phyloP scores from a whole-genome alignment of 2,888 invertebrate species.

The Brachynemurus nebulosus region DNA sequence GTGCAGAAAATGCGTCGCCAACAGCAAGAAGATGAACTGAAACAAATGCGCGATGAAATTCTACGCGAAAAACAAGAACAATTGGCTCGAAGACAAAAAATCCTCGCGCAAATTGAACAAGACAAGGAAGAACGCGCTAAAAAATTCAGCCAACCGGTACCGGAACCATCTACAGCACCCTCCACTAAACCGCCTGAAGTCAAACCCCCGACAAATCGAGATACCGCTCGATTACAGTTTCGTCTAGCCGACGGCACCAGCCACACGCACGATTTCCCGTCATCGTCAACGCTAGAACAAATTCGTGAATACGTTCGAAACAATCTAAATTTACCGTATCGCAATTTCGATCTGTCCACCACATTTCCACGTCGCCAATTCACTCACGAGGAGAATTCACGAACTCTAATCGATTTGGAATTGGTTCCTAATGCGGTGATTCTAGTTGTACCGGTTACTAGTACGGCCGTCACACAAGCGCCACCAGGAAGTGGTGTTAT shows the following conservation, averaged over 20 bases:
- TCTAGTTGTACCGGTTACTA: conserved; percentile 49
- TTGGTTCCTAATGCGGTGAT: conserved; percentile 65
- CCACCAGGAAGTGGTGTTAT: conserved; percentile 35
- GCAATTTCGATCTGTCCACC: conserved; percentile 57
- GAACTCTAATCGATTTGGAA: conserved; percentile 47
- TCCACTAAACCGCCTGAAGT: conserved; percentile 24
- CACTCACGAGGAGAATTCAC: conserved; percentile 35
- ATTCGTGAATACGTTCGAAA: conserved; percentile 31
- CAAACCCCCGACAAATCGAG: conserved; percentile 14
- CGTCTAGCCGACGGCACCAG: conserved; percentile 69
- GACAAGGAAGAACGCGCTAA: conserved; percentile 60
- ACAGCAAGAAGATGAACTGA: conserved; percentile 63
- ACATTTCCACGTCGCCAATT: conserved; percentile 64
- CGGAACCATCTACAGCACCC: conserved; percentile 12
- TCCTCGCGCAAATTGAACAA: conserved; percentile 71
- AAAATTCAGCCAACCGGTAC: conserved; percentile 23
- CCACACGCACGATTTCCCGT: conserved; percentile 57
- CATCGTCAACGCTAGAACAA: conserved; percentile 46
- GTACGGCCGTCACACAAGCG: conserved; percentile 26
- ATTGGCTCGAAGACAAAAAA: conserved; percentile 56
- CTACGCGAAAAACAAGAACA: conserved; percentile 65
- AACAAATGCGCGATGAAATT: conserved; percentile 56
- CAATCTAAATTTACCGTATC: conserved; percentile 30
- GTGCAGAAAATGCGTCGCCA: conserved; percentile 54
- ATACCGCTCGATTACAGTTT: conserved; percentile 63